A percentile compares a stretch with the other conserved stretches of the same genome.
Evolutionary conservation across 2,113 vertebrate genomes (phyloP).

Genomic region (Petroica traversi): DNA sequence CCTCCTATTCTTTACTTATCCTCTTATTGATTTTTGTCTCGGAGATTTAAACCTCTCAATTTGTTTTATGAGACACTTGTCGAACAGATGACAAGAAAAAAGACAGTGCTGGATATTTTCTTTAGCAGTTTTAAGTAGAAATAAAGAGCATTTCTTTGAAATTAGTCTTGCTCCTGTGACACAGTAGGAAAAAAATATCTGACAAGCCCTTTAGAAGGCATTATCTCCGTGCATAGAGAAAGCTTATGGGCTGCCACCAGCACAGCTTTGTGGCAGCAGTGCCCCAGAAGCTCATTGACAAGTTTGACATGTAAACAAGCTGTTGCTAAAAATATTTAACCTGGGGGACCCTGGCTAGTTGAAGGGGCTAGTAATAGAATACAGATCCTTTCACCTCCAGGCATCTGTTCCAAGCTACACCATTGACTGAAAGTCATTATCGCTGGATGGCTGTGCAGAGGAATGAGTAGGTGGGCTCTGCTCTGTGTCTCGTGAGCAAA

Average conservation of each 20-base stretch:
- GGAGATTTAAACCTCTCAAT: slow-evolving; percentile 70
- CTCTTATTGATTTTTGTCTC: slow-evolving; percentile 71
- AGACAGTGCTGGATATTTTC: slow-evolving; percentile 56
- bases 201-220: slow-evolving; percentile 38
- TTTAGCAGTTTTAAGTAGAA: slow-evolving; percentile 60
- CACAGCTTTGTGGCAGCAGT: slow-evolving; percentile 18
- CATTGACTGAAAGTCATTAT: slow-evolving; percentile 9
- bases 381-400: slow-evolving; percentile 63
- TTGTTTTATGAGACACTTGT: slow-evolving; percentile 69
- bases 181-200: slow-evolving; percentile 32
- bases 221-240: not conserved
- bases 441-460: not conserved
- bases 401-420: slow-evolving; percentile 30
- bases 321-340: slow-evolving; percentile 68
- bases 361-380: slow-evolving; percentile 50
- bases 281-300: slow-evolving; percentile 53
- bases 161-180: slow-evolving; percentile 49
- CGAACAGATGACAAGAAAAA: slow-evolving; percentile 44
- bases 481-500: not conserved
- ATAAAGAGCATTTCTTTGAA: slow-evolving; percentile 67
- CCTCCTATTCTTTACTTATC: slow-evolving; percentile 69
- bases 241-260: slow-evolving; percentile 22
- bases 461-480: slow-evolving; percentile 30
- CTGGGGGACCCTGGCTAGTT: slow-evolving; percentile 22
- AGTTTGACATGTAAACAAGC: slow-evolving; percentile 67